Percentiles rank a stretch among this genome's conserved stretches.
phyloP scores from a whole-genome alignment of 1,140 invertebrate genomes.

The Drosophila kanapiae region DNA sequence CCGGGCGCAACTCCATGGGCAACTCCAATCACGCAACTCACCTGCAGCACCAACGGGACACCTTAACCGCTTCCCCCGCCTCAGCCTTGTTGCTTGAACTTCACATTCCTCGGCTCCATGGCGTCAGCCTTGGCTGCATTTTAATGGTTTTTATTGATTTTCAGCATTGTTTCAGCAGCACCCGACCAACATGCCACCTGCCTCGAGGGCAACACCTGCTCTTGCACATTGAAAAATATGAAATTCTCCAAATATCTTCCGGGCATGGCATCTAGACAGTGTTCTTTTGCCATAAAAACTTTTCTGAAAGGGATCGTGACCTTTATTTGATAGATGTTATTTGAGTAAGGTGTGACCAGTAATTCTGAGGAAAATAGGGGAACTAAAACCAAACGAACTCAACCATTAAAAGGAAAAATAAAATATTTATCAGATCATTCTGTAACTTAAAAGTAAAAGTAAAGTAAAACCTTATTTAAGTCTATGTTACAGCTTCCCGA shows the following conservation, averaged over 20 bases:
- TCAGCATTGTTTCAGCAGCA: slow-evolving; percentile 52
- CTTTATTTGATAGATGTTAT: not conserved
- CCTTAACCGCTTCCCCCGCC: slow-evolving; percentile 2
- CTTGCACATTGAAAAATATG: slow-evolving; percentile 21
- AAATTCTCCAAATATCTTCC: not conserved
- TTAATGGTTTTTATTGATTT: slow-evolving; percentile 82
- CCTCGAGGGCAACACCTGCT: slow-evolving; percentile 17
- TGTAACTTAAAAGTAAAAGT: no score
- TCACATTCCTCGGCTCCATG: slow-evolving; percentile 60
- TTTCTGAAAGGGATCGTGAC: no score
- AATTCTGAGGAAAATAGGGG: no score
- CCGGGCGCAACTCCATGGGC: slow-evolving; percentile 39
- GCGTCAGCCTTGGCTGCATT: slow-evolving; percentile 68
- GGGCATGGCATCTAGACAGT: not conserved
- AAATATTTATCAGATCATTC: no score
- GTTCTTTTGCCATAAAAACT: not conserved
- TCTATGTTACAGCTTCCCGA: no score
- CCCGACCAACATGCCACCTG: slow-evolving; percentile 19
- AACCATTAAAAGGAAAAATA: no score
- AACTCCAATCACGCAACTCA: slow-evolving; percentile 65
- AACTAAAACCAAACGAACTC: no score
- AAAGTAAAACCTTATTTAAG: no score
- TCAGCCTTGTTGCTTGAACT: slow-evolving; percentile 76
- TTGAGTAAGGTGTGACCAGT: not conserved
- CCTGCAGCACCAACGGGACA: slow-evolving; percentile 20